Base-by-base conservation (phyloP, 2,797 vertebrate species). In the Distichodus sexfasciatus region DNA sequence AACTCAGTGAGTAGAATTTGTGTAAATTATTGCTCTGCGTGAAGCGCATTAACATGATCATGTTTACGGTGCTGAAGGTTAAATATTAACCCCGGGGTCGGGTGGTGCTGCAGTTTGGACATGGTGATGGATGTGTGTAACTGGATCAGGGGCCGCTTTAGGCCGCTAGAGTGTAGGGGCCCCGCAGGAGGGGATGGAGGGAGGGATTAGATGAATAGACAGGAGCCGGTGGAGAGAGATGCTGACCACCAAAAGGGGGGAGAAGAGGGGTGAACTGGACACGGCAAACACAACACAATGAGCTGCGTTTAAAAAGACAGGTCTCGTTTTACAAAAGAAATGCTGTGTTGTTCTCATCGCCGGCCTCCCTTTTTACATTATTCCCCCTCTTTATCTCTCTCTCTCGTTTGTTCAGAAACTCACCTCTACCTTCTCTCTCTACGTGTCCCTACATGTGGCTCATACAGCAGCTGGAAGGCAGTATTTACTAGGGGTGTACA, bases 171-270 rank as follows among this genome's bases (percentile, higher is more conserved):
- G 35, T 33, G 12, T 15, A 31, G 31, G 23, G 33, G 17, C n/a
- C n/a, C n/a, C 14, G 14, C 40, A 11, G 46, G 10, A 12, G 3
- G 21, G 9, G 3, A 10, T 50, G 46, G 0, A 23, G 46, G 24
- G 11, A 12, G 12, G 54, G 79, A 81, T 85, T 86, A 86, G 50
- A 63, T 57, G 65, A 79, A 85, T 82, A 88, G 76, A 81, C 73
- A 57, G 57, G 26, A 36, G 31, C 50, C 31, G 71, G 71, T 65
- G 83, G 54, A 67, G 62, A 82, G 79, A 79, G 84, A 72, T 84
- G 85, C 85, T 88, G 86, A 86, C 87, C 84, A 67, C 82, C 86
- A 87, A 81, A 74, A 59, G 60, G 66, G 59, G 46, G 53, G 46
- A 66, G 29, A 59, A 44, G 75, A 64, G 72, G n/a, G n/a, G n/a